A percentile compares a stretch with the other conserved stretches of the same genome.
phyloP scores from a whole-genome alignment of 23 tunicate genomes.

The Trididemnum clinides region DNA sequence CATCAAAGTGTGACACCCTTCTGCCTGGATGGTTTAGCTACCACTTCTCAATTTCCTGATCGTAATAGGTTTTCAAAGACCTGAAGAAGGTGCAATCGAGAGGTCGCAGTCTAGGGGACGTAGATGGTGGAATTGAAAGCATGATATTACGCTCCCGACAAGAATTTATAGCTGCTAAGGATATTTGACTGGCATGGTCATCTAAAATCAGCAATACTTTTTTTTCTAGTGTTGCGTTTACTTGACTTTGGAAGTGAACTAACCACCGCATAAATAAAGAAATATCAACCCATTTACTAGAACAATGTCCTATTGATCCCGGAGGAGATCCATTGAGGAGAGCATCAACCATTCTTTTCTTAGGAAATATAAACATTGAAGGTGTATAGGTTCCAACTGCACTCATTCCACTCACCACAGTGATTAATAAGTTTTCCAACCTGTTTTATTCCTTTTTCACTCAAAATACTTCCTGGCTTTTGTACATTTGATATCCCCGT shows the following conservation, averaged over 20 bases:
- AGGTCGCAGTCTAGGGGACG: neutral
- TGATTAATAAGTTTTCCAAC: neutral
- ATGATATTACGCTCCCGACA: neutral
- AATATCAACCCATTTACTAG: constrained; percentile 4
- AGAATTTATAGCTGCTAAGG: neutral
- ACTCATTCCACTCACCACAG: neutral
- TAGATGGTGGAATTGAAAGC: constrained; percentile 14
- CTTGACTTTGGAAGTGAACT: neutral
- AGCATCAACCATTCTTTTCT: neutral
- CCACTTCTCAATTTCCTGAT: constrained; percentile 2
- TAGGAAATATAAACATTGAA: constrained; percentile 7
- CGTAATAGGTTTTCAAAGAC: constrained; percentile 1
- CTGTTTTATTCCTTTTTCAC: constrained; percentile 13
- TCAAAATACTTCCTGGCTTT: neutral
- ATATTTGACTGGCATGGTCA: neutral
- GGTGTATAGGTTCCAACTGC: neutral
- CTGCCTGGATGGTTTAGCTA: neutral
- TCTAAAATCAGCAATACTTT: constrained; percentile 7
- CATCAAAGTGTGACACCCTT: neutral
- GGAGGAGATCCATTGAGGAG: constrained; percentile 3
- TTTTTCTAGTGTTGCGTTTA: neutral
- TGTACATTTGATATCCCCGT: constrained; percentile 12
- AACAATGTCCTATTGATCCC: neutral
- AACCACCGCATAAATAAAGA: neutral
- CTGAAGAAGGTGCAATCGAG: constrained; percentile 10